phyloP scores from a whole-genome alignment of 2,113 vertebrate species.

The Neotragus pygmaeus region DNA sequence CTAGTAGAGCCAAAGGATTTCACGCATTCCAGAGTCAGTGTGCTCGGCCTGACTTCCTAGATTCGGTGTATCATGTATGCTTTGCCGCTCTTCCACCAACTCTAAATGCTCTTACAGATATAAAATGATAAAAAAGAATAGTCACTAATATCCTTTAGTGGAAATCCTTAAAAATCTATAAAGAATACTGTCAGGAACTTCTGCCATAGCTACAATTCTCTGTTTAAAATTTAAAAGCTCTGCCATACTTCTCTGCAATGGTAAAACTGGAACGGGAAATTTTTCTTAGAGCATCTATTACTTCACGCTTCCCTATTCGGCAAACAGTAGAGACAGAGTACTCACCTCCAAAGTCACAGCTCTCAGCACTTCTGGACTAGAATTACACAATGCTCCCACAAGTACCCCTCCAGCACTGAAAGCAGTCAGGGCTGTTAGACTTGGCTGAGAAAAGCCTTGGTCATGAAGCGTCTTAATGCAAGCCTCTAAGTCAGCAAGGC shows the following conservation, averaged over 20 bases:
- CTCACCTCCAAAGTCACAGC: conserved; percentile 90
- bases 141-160: not conserved
- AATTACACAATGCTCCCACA: conserved; percentile 92
- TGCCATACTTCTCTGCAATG: not conserved
- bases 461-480: conserved; percentile 87
- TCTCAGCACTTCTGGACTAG: conserved; percentile 83
- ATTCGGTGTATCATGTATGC: not conserved
- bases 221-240: not conserved
- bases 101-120: not conserved
- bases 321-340: not conserved
- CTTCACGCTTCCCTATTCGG: not conserved
- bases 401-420: conserved; percentile 94
- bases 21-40: not conserved
- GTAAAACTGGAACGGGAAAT: not conserved
- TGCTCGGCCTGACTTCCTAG: not conserved
- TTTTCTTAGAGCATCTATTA: not conserved
- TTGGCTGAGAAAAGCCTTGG: conserved; percentile 87
- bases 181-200: not conserved
- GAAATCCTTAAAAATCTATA: not conserved
- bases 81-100: not conserved
- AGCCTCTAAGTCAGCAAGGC: conserved; percentile 89
- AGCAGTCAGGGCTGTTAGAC: conserved; percentile 84
- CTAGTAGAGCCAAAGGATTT: not conserved
- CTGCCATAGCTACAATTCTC: not conserved
- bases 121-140: not conserved